Evolutionary conservation across 2,888 invertebrate species (phyloP).

Genomic region (Drosophila nigricruria): DNA sequence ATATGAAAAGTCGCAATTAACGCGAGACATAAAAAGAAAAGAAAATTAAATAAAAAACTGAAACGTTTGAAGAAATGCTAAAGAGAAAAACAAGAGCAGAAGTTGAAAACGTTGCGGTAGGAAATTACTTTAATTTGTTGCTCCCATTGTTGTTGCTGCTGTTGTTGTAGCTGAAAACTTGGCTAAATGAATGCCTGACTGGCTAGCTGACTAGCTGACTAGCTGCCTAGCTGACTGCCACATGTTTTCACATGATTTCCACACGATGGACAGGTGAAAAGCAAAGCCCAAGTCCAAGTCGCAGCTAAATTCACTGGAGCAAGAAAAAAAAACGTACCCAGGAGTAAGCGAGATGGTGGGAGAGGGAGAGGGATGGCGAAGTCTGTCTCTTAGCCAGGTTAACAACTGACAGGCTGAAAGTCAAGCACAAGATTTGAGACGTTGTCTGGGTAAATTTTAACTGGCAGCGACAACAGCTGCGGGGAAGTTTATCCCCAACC

Average conservation of each 20-base stretch:
- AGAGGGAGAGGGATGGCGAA: background rate
- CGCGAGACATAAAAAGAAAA: conserved; percentile 42
- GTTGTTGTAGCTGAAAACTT: conserved; percentile 58
- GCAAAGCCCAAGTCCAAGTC: conserved; percentile 64
- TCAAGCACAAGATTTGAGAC: conserved; percentile 74
- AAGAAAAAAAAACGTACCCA: conserved; percentile 61
- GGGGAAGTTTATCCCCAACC: conserved; percentile 29
- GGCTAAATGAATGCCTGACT: conserved; percentile 78
- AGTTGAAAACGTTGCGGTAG: conserved; percentile 74
- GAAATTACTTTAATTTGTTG: conserved; percentile 80
- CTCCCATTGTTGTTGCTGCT: conserved; percentile 66
- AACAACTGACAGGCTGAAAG: conserved; percentile 66
- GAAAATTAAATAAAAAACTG: conserved; percentile 16
- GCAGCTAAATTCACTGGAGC: conserved; percentile 77
- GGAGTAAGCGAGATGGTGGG: conserved; percentile 10
- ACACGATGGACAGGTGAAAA: conserved; percentile 81
- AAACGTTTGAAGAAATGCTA: conserved; percentile 43
- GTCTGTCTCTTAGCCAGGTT: conserved; percentile 41
- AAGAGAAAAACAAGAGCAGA: conserved; percentile 15
- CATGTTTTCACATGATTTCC: conserved; percentile 81
- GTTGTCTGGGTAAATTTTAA: conserved; percentile 69
- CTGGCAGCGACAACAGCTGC: conserved; percentile 51
- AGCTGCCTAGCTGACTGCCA: conserved; percentile 70
- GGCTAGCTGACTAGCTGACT: conserved; percentile 65
- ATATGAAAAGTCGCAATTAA: conserved; percentile 76